phyloP scores from a whole-genome alignment of 2,113 vertebrate species.

The Actenoides lindsayi region DNA sequence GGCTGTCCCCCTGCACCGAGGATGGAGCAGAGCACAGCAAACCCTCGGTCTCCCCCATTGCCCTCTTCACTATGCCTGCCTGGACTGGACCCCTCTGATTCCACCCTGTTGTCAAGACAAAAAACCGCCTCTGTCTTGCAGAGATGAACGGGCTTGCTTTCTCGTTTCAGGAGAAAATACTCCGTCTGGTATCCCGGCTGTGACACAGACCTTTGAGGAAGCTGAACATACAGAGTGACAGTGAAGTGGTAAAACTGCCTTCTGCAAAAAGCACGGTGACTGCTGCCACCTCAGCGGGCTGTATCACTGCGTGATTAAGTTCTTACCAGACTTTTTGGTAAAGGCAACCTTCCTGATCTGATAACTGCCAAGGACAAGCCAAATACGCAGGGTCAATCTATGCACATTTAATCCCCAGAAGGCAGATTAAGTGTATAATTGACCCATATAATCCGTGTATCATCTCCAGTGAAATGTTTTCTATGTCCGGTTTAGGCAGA shows the following conservation, averaged over 20 bases:
- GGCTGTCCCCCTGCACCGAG: not conserved
- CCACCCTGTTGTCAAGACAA: not conserved
- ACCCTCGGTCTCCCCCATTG: not conserved
- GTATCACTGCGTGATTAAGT: conserved; percentile 78
- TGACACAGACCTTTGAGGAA: conserved; percentile 40
- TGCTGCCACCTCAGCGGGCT: conserved; percentile 26
- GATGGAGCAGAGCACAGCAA: not conserved
- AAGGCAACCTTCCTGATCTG: conserved; percentile 88
- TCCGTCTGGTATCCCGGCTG: conserved; percentile 53
- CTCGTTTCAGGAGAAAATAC: not conserved
- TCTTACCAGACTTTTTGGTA: conserved; percentile 82
- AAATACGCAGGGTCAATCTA: conserved; percentile 95
- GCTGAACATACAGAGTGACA: conserved; percentile 49
- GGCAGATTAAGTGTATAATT: conserved; percentile 99
- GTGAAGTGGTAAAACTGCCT: conserved; percentile 75
- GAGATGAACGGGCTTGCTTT: not conserved
- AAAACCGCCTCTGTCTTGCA: not conserved
- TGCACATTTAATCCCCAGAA: conserved; percentile 89
- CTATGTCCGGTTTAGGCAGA: conserved; percentile 71
- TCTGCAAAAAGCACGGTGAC: conserved; percentile 41
- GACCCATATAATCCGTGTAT: conserved; percentile 96
- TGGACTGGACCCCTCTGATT: not conserved
- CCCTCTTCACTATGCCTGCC: not conserved
- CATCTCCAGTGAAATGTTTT: conserved; percentile 84
- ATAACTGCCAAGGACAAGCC: conserved; percentile 95